Evolutionary conservation across 2,888 invertebrate genomes (phyloP), one percentile per base, ranked within the genome.

Genomic region (Drosophila hamatofila): DNA sequence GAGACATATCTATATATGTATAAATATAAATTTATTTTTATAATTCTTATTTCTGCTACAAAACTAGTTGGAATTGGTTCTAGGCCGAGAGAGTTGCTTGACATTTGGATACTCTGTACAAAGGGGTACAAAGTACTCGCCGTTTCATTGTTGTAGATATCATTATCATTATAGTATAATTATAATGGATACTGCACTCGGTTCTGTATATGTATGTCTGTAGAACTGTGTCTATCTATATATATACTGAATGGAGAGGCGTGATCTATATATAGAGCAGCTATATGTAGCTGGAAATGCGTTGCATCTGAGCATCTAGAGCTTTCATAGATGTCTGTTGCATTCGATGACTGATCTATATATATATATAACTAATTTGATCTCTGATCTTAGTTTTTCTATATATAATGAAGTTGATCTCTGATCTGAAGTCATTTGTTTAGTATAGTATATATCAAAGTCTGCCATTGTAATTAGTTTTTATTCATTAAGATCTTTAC

Each of bases 91-190:
- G 18, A 54, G 54, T 39, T 18, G 27, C 25, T 54, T 37, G 25
- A 27, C 54, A n/a, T n/a, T 25, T 25, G 12, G 54, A 54, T 54
- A 54, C 54, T 39, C 54, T 48, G 11, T 12, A 27, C 48, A 6
- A 9, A n/a, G 7, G 33, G 33, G 51, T 35, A 8, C 51, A 52
- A 52, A 52, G 51, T 16, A 23, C 35, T 9, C 33, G 23, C 51
- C 0, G 21, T 23, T 35, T 9, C 18, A 52, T 52, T 35, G 51
- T 8, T 52, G 14, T 33, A 14, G 30, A 49, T 35, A 35, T 52
- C 30, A 49, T 30, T 49, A 49, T 27, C 48, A 18, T 49, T 30
- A 12, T 1, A 48, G 27, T 48, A 48, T 48, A 48, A 27, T n/a
- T 48, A 35, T 35, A 33, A 21, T 51, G 33, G 35, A 51, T 21